Evolutionary conservation across 2,797 vertebrate species (phyloP).

Genomic region (Sebastes cheni): DNA sequence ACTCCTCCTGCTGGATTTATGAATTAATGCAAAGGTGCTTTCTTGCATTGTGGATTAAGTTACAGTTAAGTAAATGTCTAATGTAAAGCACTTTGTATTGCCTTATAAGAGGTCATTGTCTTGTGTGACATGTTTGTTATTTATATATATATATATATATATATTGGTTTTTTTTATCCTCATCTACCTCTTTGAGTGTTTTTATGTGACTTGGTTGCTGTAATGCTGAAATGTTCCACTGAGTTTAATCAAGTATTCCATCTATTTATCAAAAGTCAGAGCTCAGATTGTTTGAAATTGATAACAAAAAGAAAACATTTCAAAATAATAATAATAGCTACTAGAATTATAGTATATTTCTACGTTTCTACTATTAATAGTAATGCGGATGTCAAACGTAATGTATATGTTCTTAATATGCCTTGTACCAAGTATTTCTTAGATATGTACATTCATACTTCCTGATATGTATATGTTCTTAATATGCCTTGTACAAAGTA

Average conservation of each 20-base stretch:
- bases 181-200: background rate
- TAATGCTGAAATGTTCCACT: background rate
- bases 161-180: background rate
- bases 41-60: background rate
- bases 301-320: background rate
- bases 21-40: background rate
- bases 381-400: no score
- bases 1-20: slow-evolving; percentile 35
- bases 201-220: background rate
- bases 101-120: background rate
- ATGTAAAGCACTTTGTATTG: background rate
- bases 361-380: no score
- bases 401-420: no score
- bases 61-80: background rate
- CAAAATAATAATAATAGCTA: background rate
- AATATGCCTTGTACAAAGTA: no score
- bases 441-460: no score
- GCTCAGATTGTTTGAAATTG: background rate
- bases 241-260: background rate
- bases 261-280: background rate
- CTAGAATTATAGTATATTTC: no score
- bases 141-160: background rate
- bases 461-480: no score
- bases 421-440: no score
- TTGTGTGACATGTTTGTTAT: background rate